phyloP scores from a whole-genome alignment of 2,113 vertebrate genomes.

The Myrmecophaga tridactyla region DNA sequence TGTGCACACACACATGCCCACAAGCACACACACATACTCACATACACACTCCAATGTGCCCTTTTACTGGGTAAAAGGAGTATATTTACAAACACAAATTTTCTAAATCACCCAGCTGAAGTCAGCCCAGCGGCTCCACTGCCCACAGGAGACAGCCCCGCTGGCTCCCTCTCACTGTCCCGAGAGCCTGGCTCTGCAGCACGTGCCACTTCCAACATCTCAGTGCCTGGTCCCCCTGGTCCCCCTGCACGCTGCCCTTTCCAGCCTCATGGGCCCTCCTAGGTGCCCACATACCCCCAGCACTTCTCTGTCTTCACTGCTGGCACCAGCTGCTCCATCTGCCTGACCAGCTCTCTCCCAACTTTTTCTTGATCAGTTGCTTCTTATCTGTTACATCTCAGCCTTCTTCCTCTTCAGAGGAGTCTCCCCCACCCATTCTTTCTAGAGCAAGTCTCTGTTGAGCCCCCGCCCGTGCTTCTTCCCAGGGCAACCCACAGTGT shows the following conservation, averaged over 20 bases:
- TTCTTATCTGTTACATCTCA: not conserved
- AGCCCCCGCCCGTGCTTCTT: not conserved
- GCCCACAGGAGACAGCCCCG: fast-evolving
- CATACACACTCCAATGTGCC: fast-evolving
- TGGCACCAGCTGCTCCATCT: not conserved
- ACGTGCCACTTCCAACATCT: fast-evolving
- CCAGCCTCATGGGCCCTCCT: not conserved
- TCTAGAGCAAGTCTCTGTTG: fast-evolving
- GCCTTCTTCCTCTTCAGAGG: not conserved
- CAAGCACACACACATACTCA: too few relatives aligned
- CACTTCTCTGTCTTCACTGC: not conserved
- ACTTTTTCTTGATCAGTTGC: fast-evolving
- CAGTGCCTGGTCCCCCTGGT: too few relatives aligned
- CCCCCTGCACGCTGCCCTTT: too few relatives aligned
- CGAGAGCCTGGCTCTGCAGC: too few relatives aligned
- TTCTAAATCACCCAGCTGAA: fast-evolving
- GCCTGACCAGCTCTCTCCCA: not conserved
- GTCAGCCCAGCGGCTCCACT: not conserved
- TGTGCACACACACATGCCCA: too few relatives aligned
- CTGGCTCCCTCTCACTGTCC: fast-evolving
- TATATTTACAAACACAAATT: not conserved
- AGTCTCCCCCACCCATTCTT: not conserved
- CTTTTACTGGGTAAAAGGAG: not conserved
- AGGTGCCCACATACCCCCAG: not conserved
- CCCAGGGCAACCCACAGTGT: not conserved